These are phyloP conservation scores for Plebejus argus DNA, from an alignment of 2,888 invertebrate species.

Conservation along the genomic window DNA sequence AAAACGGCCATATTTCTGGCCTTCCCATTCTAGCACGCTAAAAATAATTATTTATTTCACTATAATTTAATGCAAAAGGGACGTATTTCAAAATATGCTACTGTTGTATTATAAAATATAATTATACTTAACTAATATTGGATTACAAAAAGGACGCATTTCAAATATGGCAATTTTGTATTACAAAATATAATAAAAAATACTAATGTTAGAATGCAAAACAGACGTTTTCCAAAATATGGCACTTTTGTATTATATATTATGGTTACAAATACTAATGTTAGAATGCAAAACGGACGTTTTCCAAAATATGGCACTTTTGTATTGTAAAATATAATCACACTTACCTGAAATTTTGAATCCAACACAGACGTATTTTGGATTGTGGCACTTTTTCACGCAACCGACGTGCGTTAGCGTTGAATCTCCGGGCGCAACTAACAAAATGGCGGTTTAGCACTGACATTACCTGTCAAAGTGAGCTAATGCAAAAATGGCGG, in stretches of 20 bases:
- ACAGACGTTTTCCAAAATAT: too few species aligned
- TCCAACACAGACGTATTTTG: background rate
- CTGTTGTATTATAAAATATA: conserved; percentile 33
- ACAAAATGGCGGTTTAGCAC: too few species aligned
- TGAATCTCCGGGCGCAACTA: background rate
- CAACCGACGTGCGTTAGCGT: conserved; percentile 28
- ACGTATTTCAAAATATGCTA: conserved; percentile 31
- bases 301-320: too few species aligned
- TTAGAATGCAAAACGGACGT: too few species aligned
- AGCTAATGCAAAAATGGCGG: too few species aligned
- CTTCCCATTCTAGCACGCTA: conserved; percentile 37
- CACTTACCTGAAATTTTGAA: conserved; percentile 32
- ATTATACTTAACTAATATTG: conserved; percentile 30
- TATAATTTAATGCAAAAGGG: background rate
- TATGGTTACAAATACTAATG: too few species aligned
- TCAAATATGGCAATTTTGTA: too few species aligned
- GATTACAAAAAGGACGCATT: conserved; percentile 32
- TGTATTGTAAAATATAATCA: too few species aligned
- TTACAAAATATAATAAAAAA: too few species aligned
- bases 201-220: too few species aligned
- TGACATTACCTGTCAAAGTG: background rate
- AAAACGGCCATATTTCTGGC: conserved; percentile 37
- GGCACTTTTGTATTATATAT: too few species aligned
- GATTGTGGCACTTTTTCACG: conserved; percentile 33
- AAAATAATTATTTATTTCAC: conserved; percentile 38